Base-by-base conservation (phyloP, 1,140 invertebrate genomes). In the Bombus impatiens region DNA sequence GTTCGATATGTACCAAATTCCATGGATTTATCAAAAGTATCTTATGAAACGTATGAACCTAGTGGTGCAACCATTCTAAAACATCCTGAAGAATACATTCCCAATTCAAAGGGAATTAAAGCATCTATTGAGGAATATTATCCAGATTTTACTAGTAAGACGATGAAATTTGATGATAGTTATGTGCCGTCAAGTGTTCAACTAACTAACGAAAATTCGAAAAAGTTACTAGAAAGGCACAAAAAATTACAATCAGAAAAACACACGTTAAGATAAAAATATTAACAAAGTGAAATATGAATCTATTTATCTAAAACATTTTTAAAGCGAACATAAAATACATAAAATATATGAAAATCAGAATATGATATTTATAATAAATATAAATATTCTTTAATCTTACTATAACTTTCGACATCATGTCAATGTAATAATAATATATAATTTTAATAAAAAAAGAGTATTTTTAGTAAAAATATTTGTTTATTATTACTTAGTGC, bases 161-260 rank as follows among this genome's bases (percentile, higher is more conserved):
- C 82, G 2, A 92, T 91, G 88, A 90, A 93, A 57, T 92, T 92
- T n/a, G 90, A 93, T 32, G 62, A 92, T 10, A 91, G 91, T 85
- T 93, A 93, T 71, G 90, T 93, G 18, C 93, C 93, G 13, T 93
- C 93, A 2, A 88, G 76, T 15, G 87, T 81, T 57, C 87, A 71
- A 59, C 68, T 59, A 13, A 42, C n/a, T 18, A 65, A 75, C 6
- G 71, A 84, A 40, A 65, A 86, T 10, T 70, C 71, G 3, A 89
- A 70, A 15, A 88, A 47, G 59, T 67, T 44, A 25, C 6, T 57
- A 13, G 68, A 75, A 10, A 85, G 77, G 2, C 5, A 71, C 3
- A 75, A 82, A 15, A 89, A 65, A 3, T 40, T 53, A 22, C 87
- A 86, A 22, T 35, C 32, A 59, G 77, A 80, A 10, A 86, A 62